Conservation (phyloP, 2,113 vertebrate genomes). For the Oreochromis aureus region DNA sequence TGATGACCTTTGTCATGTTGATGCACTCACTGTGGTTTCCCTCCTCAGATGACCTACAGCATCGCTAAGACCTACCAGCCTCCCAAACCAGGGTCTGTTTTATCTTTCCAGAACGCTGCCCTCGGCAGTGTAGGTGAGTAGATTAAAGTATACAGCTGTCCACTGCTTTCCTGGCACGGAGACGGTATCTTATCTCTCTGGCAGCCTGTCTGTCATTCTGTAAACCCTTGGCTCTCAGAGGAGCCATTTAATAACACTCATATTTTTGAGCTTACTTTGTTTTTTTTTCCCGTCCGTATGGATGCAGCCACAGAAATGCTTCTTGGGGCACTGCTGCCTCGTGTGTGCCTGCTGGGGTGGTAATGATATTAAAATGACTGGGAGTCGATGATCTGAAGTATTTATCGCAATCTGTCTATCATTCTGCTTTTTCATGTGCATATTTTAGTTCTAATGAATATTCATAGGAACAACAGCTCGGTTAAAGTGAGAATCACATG, state of each 20-base stretch:
- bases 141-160: neutral
- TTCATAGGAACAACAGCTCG: neutral
- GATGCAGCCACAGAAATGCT: neutral
- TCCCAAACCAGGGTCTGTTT: slow-evolving; percentile 66
- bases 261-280: neutral
- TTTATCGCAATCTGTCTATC: neutral
- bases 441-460: neutral
- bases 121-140: slow-evolving; percentile 75
- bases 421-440: neutral
- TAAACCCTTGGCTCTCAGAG: neutral
- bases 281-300: neutral
- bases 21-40: slow-evolving; percentile 17
- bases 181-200: neutral
- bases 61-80: slow-evolving; percentile 81
- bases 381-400: neutral
- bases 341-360: fast-evolving
- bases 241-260: neutral
- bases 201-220: neutral
- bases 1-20: slow-evolving; percentile 36
- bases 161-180: neutral
- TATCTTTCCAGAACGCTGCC: slow-evolving; percentile 76
- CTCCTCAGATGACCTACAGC: slow-evolving; percentile 74
- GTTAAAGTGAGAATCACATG: neutral
- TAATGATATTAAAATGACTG: neutral
- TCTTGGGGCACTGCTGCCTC: neutral